Evolutionary conservation across 2,797 vertebrate species (phyloP).

Genomic region (Columba guinea): DNA sequence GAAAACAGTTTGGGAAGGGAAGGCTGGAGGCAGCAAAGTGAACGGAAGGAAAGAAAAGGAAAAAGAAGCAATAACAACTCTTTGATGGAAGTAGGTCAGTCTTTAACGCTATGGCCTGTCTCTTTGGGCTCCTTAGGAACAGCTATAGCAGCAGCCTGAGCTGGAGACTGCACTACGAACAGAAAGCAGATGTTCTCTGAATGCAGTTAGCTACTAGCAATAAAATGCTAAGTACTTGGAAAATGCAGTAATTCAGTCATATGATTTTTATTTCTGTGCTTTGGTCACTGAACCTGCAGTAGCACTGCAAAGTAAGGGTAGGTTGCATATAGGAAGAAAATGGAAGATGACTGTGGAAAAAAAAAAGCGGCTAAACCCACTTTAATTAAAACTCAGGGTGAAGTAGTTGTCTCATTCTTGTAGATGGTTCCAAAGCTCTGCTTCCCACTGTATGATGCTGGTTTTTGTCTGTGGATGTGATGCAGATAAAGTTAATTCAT

Average conservation of each 20-base stretch:
- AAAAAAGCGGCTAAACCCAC: neutral
- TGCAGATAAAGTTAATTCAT: neutral
- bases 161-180: neutral
- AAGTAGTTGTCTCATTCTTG: neutral
- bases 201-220: neutral
- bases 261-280: neutral
- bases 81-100: neutral
- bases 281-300: neutral
- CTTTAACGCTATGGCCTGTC: neutral
- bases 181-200: constrained; percentile 9
- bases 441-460: neutral
- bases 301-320: neutral
- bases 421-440: neutral
- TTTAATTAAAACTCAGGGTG: constrained; percentile 33
- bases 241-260: constrained; percentile 21
- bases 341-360: neutral
- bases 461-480: neutral
- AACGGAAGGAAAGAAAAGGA: neutral
- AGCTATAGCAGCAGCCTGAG: neutral
- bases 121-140: constrained; percentile 23
- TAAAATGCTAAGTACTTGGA: neutral
- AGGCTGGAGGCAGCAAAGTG: neutral
- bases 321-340: neutral
- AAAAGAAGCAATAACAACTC: neutral
- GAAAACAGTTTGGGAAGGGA: neutral